phyloP scores from a whole-genome alignment of 2,888 invertebrate genomes.

The Nineta flava region DNA sequence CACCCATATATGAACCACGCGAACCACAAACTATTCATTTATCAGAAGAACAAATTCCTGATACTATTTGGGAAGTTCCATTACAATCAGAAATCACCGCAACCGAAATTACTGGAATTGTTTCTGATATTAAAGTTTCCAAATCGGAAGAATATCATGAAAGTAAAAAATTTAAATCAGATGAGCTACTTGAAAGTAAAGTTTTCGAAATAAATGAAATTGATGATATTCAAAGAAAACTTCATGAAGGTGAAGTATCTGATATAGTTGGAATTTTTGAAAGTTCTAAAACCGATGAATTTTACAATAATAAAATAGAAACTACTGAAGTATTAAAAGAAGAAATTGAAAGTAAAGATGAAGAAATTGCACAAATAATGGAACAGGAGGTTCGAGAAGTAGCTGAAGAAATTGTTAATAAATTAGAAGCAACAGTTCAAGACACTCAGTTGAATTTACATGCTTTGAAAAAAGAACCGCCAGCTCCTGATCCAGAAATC shows the following conservation, averaged over 20 bases:
- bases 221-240: constrained; percentile 17
- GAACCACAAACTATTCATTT: constrained; percentile 21
- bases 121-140: constrained; percentile 22
- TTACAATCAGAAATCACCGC: constrained; percentile 25
- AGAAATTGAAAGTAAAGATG: constrained; percentile 27
- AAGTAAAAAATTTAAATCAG: constrained; percentile 15
- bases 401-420: constrained; percentile 32
- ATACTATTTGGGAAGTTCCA: constrained; percentile 34
- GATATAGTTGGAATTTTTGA: too few species aligned
- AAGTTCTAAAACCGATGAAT: constrained; percentile 24
- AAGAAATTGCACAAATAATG: constrained; percentile 31
- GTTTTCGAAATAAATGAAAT: too few species aligned
- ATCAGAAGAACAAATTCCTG: constrained; percentile 31
- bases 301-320: constrained; percentile 25
- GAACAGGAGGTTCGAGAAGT: constrained; percentile 33
- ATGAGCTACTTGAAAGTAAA: too few species aligned
- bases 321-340: constrained; percentile 15
- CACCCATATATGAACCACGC: not conserved
- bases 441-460: constrained; percentile 19
- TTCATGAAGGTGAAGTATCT: too few species aligned
- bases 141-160: constrained; percentile 26
- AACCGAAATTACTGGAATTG: constrained; percentile 21
- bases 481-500: constrained; percentile 17
- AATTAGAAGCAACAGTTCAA: constrained; percentile 36
- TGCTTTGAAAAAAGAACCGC: constrained; percentile 6